Conservation (phyloP, 1,140 invertebrate genomes). For the Globodera rostochiensis region DNA sequence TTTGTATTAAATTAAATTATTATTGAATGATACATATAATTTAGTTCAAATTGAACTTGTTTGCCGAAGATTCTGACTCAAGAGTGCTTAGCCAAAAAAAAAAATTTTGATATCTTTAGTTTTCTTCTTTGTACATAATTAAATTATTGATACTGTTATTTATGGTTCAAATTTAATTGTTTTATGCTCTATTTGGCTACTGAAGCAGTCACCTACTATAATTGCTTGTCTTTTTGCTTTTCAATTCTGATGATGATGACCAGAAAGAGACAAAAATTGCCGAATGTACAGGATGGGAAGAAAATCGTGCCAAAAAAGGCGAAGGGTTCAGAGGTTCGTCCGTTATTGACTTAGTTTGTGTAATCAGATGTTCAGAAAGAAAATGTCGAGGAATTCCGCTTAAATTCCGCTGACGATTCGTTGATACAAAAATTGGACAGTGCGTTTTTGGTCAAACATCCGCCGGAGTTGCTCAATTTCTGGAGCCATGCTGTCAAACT, state of each 20-base stretch:
- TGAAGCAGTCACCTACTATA: no score
- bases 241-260: neutral
- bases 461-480: constrained; percentile 15
- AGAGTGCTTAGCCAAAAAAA: no score
- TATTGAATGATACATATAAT: neutral
- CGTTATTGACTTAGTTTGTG: neutral
- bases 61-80: neutral
- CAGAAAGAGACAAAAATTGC: neutral
- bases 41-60: neutral
- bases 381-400: neutral
- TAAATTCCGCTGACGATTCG: neutral
- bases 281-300: neutral
- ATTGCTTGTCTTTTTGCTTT: neutral
- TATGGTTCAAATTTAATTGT: no score
- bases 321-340: neutral
- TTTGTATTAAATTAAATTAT: no score
- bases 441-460: constrained; percentile 27
- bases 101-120: no score
- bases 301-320: neutral
- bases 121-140: no score
- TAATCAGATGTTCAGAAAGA: neutral
- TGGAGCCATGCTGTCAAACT: constrained; percentile 12
- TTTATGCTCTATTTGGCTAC: no score
- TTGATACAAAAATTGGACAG: constrained; percentile 6
- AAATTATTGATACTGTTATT: no score